phyloP scores from a whole-genome alignment of 2,113 vertebrate genomes.

The Pelodiscus sinensis region DNA sequence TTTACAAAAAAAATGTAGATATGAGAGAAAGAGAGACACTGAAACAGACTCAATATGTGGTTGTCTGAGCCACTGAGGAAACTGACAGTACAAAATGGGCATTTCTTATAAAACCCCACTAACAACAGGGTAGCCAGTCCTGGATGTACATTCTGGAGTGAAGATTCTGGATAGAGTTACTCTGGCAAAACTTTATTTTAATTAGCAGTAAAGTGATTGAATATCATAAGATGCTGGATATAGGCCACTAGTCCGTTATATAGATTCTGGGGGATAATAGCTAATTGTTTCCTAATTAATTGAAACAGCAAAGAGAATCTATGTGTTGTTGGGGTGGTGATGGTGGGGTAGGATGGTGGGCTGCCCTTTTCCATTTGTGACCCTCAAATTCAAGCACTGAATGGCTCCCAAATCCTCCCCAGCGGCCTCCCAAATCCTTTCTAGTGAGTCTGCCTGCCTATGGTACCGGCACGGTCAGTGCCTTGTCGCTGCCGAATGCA shows the following conservation, averaged over 20 bases:
- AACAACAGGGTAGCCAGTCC: too few species aligned
- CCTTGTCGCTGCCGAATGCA: too few species aligned
- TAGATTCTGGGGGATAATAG: background rate
- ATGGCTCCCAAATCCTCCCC: background rate
- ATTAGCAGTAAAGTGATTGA: background rate
- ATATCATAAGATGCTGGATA: background rate
- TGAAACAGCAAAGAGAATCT: background rate
- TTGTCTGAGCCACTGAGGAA: background rate
- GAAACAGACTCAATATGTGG: background rate
- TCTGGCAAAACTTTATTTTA: background rate
- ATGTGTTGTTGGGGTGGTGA: background rate
- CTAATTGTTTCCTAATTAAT: background rate
- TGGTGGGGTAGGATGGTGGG: too few species aligned
- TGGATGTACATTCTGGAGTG: too few species aligned
- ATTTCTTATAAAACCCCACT: rapidly evolving
- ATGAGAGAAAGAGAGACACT: background rate
- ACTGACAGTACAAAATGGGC: background rate
- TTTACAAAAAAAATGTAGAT: background rate
- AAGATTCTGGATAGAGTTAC: background rate
- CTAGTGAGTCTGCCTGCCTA: background rate
- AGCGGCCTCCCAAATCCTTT: background rate
- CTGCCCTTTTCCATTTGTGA: background rate
- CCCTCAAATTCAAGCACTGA: background rate
- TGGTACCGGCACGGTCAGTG: too few species aligned
- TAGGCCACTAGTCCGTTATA: background rate